A percentile compares a stretch with the other conserved stretches of the same genome.
Evolutionary conservation across 1,140 invertebrate genomes (phyloP).

Genomic region (Drosophila nigrodunni): DNA sequence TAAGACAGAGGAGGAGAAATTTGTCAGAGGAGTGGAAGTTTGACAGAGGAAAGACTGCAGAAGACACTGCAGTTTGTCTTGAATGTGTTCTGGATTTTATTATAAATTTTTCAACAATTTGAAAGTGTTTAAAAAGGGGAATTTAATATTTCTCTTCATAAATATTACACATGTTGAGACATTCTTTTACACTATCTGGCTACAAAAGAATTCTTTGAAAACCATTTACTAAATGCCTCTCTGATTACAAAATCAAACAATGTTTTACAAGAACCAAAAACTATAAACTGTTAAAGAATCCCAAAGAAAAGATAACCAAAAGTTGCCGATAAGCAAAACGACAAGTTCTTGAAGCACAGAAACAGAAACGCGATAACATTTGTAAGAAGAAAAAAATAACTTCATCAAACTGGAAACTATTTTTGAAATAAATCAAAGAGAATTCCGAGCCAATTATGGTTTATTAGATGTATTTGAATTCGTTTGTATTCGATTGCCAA

Average conservation of each 20-base stretch:
- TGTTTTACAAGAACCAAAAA: not conserved
- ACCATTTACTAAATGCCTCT: not conserved
- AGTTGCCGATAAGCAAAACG: not conserved
- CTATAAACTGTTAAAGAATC: not conserved
- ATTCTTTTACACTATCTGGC: not conserved
- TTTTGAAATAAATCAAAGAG: not conserved
- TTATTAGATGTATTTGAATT: slow-evolving; percentile 25
- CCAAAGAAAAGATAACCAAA: not conserved
- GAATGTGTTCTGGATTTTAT: too few species aligned
- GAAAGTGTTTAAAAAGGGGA: too few species aligned
- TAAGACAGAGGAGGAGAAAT: not conserved
- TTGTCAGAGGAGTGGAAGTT: not conserved
- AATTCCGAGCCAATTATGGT: slow-evolving; percentile 19
- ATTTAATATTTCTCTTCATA: too few species aligned
- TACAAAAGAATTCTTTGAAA: not conserved
- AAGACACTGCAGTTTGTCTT: not conserved
- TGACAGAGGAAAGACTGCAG: too few species aligned
- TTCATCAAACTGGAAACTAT: too few species aligned
- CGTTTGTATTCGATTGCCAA: not conserved
- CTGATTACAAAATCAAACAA: not conserved
- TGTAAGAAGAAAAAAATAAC: not conserved
- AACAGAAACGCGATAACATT: not conserved
- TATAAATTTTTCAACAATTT: too few species aligned
- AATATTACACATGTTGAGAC: too few species aligned
- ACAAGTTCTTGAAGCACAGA: too few species aligned